Evolutionary conservation across 2,113 vertebrate species (phyloP).

Genomic region (Pelmatolapia mariae): DNA sequence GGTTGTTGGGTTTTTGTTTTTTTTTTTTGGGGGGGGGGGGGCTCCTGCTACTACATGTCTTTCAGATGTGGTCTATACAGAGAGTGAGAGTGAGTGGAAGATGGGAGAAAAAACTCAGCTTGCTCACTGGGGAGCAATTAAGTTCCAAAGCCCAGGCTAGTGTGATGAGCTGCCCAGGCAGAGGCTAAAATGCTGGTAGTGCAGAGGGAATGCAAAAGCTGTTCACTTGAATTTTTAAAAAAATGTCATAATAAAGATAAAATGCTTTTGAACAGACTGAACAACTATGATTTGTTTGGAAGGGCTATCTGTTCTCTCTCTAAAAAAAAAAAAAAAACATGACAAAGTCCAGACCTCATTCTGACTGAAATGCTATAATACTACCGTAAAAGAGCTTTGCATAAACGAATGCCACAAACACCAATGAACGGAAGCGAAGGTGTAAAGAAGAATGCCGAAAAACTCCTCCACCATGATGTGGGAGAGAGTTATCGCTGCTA

Average conservation of each 20-base stretch:
- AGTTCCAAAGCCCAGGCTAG: slow-evolving; percentile 12
- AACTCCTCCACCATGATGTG: neutral
- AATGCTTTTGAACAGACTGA: neutral
- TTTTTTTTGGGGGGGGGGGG: neutral
- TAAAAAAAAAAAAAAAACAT: neutral
- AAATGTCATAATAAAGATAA: neutral
- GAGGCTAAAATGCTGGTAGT: neutral
- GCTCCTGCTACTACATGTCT: neutral
- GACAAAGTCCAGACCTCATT: neutral
- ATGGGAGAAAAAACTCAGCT: slow-evolving; percentile 11
- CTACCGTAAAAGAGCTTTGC: neutral
- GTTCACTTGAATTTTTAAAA: neutral
- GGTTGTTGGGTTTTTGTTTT: neutral
- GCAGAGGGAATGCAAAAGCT: neutral
- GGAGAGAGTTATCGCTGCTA: neutral
- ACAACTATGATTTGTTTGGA: neutral
- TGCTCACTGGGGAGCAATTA: slow-evolving; percentile 53
- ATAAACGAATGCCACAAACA: neutral
- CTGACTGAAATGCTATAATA: neutral
- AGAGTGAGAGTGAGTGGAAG: slow-evolving; percentile 20
- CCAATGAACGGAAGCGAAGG: neutral
- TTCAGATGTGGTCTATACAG: slow-evolving; percentile 3
- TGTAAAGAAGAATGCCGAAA: neutral
- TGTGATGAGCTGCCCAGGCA: slow-evolving; percentile 25
- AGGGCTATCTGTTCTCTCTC: neutral